Conservation (phyloP, 2,888 invertebrate genomes). For the Halocaridina rubra region DNA sequence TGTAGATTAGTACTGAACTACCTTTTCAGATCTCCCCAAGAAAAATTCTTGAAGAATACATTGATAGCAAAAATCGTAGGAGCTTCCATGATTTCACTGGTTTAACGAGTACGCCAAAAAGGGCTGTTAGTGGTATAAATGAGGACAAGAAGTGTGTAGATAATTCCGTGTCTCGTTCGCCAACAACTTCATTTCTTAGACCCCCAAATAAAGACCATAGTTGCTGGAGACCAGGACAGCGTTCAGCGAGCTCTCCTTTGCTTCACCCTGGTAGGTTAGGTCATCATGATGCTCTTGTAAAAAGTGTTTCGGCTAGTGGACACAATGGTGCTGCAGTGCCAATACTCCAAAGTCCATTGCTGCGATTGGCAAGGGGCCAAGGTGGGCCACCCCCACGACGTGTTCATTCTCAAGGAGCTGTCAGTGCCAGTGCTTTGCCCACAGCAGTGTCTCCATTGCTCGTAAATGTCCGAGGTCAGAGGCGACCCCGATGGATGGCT, state of each 20-base stretch:
- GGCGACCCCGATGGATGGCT: neutral
- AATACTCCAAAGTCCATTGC: constrained; percentile 52
- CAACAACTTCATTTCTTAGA: constrained; percentile 30
- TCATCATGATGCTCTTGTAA: constrained; percentile 57
- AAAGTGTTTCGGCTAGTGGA: constrained; percentile 40
- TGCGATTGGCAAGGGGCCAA: constrained; percentile 56
- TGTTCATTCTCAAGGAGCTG: constrained; percentile 45
- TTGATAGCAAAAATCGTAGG: constrained; percentile 52
- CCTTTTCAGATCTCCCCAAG: constrained; percentile 52
- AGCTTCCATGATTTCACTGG: constrained; percentile 62
- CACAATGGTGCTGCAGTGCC: constrained; percentile 62
- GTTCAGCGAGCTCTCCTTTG: constrained; percentile 50
- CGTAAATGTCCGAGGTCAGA: constrained; percentile 44
- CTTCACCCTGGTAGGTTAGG: constrained; percentile 61
- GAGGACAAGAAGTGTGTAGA: neutral
- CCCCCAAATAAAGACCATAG: constrained; percentile 16
- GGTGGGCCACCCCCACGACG: constrained; percentile 36
- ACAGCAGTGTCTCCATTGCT: constrained; percentile 51
- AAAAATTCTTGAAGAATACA: constrained; percentile 52
- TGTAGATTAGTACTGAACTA: neutral
- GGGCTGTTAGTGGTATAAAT: neutral
- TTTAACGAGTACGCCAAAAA: constrained; percentile 59
- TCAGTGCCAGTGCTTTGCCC: constrained; percentile 58
- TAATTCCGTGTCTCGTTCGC: constrained; percentile 5
- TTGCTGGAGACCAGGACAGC: constrained; percentile 41